These are phyloP conservation scores for Microcebus ravelobensis DNA, from an alignment of 2,113 vertebrate genomes.

Conservation along the genomic window DNA sequence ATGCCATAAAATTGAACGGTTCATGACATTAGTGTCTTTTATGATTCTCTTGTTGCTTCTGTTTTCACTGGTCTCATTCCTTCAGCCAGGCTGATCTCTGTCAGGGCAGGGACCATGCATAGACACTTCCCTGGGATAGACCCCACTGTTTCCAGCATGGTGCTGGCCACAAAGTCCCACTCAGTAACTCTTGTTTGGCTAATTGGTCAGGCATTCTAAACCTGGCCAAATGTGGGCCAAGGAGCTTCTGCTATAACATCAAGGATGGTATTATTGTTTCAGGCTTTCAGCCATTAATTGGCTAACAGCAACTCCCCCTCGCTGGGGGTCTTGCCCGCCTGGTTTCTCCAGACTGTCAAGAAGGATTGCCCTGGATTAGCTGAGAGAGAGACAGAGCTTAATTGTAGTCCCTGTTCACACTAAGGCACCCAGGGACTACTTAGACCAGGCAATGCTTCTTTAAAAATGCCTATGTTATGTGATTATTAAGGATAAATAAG, in stretches of 20 bases:
- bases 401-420: slow-evolving; percentile 67
- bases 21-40: background rate
- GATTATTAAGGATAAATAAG: background rate
- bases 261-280: background rate
- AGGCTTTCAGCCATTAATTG: background rate
- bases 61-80: background rate
- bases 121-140: background rate
- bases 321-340: background rate
- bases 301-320: background rate
- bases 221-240: background rate
- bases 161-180: background rate
- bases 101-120: background rate
- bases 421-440: slow-evolving; percentile 58
- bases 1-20: background rate
- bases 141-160: too few relatives aligned
- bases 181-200: background rate
- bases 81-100: background rate
- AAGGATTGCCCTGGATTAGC: slow-evolving; percentile 4
- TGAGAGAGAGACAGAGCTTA: slow-evolving; percentile 52
- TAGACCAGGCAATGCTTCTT: slow-evolving; percentile 62
- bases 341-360: background rate
- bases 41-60: background rate
- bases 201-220: background rate
- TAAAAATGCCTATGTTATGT: slow-evolving; percentile 41
- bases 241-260: background rate